Evolutionary conservation across 2,797 vertebrate species (phyloP).

Genomic region (Lutjanus argentimaculatus): DNA sequence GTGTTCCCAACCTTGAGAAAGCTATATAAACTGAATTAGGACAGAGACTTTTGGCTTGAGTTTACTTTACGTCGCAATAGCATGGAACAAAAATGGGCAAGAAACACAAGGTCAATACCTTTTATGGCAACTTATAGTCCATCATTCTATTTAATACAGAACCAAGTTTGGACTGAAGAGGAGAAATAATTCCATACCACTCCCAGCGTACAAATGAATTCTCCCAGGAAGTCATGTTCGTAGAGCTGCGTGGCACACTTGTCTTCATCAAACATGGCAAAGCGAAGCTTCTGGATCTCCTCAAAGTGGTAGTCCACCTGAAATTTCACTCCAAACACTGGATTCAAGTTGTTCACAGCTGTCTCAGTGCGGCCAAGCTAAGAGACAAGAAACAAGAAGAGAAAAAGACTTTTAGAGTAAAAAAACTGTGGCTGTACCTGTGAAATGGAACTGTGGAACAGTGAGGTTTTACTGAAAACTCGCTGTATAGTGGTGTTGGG

Average conservation of each 20-base stretch:
- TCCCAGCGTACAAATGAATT: conserved; percentile 95
- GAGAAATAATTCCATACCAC: conserved; percentile 83
- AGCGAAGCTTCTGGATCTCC: conserved; percentile 97
- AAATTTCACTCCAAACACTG: conserved; percentile 97
- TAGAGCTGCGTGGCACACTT: conserved; percentile 95
- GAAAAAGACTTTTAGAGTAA: neutral
- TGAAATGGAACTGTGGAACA: neutral
- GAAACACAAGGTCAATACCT: neutral
- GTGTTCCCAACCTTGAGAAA: neutral
- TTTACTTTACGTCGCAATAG: neutral
- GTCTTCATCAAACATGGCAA: conserved; percentile 98
- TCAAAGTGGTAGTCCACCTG: conserved; percentile 97
- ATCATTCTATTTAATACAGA: neutral
- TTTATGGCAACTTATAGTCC: neutral
- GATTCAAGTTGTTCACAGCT: conserved; percentile 97
- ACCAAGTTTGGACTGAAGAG: neutral
- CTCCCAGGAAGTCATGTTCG: conserved; percentile 97
- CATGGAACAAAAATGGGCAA: neutral
- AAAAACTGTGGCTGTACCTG: neutral
- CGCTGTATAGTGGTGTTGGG: no score
- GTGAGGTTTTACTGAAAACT: neutral
- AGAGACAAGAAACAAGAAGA: conserved; percentile 21
- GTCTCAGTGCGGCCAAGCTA: conserved; percentile 96
- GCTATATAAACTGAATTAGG: neutral
- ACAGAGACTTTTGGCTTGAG: neutral